phyloP scores from a whole-genome alignment of 2,888 invertebrate species.

The Charanyca ferruginea region DNA sequence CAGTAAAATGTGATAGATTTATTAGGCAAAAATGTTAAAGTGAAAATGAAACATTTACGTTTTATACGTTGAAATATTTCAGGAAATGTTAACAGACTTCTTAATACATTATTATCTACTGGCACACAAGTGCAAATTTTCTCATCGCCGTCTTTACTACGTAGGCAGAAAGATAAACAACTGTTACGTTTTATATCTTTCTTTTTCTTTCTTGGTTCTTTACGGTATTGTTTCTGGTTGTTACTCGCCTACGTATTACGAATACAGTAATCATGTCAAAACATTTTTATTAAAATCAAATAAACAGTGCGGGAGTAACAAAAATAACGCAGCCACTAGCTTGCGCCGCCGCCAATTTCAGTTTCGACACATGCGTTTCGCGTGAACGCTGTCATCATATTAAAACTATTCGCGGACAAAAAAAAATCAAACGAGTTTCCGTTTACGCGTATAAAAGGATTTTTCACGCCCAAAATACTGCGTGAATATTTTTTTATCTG shows the following conservation, averaged over 20 bases:
- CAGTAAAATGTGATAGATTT: constrained; percentile 15
- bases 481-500: constrained; percentile 49
- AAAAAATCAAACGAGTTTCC: constrained; percentile 55
- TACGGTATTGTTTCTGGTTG: constrained; percentile 21
- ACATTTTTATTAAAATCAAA: constrained; percentile 84
- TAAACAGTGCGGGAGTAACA: constrained; percentile 81
- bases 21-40: constrained; percentile 1
- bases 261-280: constrained; percentile 60
- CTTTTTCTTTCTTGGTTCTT: constrained; percentile 33
- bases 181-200: constrained; percentile 50
- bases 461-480: constrained; percentile 63
- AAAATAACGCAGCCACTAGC: constrained; percentile 85
- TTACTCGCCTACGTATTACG: constrained; percentile 20
- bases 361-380: constrained; percentile 79
- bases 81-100: constrained; percentile 15
- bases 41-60: constrained; percentile 25
- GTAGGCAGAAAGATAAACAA: constrained; percentile 44
- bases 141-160: constrained; percentile 27
- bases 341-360: constrained; percentile 75
- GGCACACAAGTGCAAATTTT: constrained; percentile 40
- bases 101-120: constrained; percentile 33
- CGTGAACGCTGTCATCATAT: constrained; percentile 76
- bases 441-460: constrained; percentile 54
- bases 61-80: constrained; percentile 20
- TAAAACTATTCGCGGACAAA: constrained; percentile 69